These are phyloP conservation scores for Epinotia ramella DNA, from an alignment of 2,888 invertebrate species.

Conservation along the genomic window DNA sequence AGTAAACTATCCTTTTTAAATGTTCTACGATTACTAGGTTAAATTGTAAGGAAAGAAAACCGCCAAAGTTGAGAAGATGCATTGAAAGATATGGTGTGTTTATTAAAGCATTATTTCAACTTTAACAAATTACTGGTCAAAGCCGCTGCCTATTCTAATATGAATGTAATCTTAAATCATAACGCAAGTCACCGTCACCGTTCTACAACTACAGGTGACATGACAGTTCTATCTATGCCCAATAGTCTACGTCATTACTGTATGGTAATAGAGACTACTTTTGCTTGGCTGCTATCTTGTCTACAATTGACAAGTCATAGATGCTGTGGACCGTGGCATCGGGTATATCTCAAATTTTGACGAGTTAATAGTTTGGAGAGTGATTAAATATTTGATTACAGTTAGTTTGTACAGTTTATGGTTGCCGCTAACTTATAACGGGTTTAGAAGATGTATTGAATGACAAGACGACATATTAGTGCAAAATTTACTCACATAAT, in stretches of 20 bases:
- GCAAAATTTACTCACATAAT: background rate
- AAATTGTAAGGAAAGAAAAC: background rate
- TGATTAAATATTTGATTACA: constrained; percentile 79
- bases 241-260: constrained; percentile 7
- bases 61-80: background rate
- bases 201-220: constrained; percentile 19
- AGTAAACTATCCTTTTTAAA: background rate
- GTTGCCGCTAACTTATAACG: constrained; percentile 69
- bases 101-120: too few species aligned
- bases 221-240: background rate
- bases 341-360: constrained; percentile 61
- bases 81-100: background rate
- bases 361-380: constrained; percentile 63
- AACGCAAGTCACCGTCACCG: constrained; percentile 32
- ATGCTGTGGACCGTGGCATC: constrained; percentile 19
- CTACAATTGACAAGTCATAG: constrained; percentile 15
- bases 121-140: background rate
- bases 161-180: background rate
- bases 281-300: constrained; percentile 2
- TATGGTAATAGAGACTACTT: constrained; percentile 3
- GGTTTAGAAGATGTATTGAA: constrained; percentile 53
- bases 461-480: constrained; percentile 3
- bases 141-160: background rate
- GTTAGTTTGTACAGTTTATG: constrained; percentile 72
- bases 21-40: background rate